Evolutionary conservation across 2,797 vertebrate species (phyloP), one percentile per base, ranked within the genome.

Genomic region (Paguma larvata): DNA sequence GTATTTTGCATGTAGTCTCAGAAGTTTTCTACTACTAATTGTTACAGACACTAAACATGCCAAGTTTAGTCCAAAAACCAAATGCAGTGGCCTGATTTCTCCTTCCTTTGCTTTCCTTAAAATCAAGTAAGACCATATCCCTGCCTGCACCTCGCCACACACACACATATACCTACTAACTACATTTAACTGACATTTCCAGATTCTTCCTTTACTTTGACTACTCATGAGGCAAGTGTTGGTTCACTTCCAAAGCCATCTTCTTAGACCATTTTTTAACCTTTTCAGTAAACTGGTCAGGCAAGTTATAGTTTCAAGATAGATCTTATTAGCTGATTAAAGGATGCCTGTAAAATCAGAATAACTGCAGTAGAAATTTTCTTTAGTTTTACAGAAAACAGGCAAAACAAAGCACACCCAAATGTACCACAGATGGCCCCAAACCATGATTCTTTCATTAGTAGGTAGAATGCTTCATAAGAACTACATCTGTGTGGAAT

Each of bases 321-420:
- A 96, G 89, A 82, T 97, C 87, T 92, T 95, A 97, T 72, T 85
- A 80, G 25, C 86, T 94, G 89, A 96, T 96, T 97, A 98, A 94
- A 97, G 27, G 48, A 88, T 93, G 83, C 44, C 77, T 70, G 65
- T 85, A 90, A 97, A 95, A 96, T 77, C 18, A 51, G 51, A 51
- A 34, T 84, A 80, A 32, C 12, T 44, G 21, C 14, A 88, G 67
- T 95, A 84, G 63, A 85, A 86, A 63, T 86, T 73, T 94, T 87
- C 59, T 86, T n/a, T 77, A 73, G 51, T 86, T 97, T 96, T 93
- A 95, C 51, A 95, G 84, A 95, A 84, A 96, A 96, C 59, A 85
- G 48, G 21, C 27, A 80, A 10, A 92, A 41, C 32, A 72, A 62
- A 32, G 6, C n/a, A 85, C 65, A 92, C 13, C 51, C 90, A 95